Conservation (phyloP, 2,113 vertebrate species). For the Hyla sarda region DNA sequence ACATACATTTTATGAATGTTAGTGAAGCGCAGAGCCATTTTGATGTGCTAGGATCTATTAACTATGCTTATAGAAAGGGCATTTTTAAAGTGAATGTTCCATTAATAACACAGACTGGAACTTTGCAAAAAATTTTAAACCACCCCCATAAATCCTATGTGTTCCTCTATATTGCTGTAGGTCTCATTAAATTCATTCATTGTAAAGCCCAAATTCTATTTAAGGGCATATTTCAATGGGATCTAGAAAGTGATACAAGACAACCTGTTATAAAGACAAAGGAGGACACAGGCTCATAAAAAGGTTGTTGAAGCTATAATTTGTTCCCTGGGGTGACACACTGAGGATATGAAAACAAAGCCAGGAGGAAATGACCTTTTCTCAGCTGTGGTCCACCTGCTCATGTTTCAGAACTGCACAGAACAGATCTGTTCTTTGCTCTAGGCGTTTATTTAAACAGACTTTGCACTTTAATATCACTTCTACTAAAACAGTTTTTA, state of each 20-base stretch:
- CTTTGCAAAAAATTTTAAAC: constrained; percentile 51
- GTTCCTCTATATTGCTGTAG: constrained; percentile 40
- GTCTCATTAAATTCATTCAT: constrained; percentile 58
- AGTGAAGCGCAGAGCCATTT: constrained; percentile 34
- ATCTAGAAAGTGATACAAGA: constrained; percentile 48
- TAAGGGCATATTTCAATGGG: constrained; percentile 44
- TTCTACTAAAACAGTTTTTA: not conserved
- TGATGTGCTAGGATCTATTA: constrained; percentile 52
- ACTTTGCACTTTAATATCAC: not conserved
- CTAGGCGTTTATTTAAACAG: not conserved
- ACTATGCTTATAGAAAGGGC: constrained; percentile 46
- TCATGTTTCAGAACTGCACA: not conserved
- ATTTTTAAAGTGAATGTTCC: constrained; percentile 26
- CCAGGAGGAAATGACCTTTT: constrained; percentile 41
- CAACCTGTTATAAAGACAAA: constrained; percentile 52
- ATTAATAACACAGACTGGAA: constrained; percentile 49
- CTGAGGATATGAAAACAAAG: constrained; percentile 24
- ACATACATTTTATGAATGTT: constrained; percentile 53
- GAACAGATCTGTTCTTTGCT: not conserved
- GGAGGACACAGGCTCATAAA: constrained; percentile 43
- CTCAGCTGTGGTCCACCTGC: constrained; percentile 13
- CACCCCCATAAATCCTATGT: constrained; percentile 38
- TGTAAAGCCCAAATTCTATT: constrained; percentile 45
- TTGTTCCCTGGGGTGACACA: constrained; percentile 25
- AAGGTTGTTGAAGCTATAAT: constrained; percentile 47